These are phyloP conservation scores for Glossosoma conforme DNA, from an alignment of 1,140 invertebrate genomes.

Conservation along the genomic window DNA sequence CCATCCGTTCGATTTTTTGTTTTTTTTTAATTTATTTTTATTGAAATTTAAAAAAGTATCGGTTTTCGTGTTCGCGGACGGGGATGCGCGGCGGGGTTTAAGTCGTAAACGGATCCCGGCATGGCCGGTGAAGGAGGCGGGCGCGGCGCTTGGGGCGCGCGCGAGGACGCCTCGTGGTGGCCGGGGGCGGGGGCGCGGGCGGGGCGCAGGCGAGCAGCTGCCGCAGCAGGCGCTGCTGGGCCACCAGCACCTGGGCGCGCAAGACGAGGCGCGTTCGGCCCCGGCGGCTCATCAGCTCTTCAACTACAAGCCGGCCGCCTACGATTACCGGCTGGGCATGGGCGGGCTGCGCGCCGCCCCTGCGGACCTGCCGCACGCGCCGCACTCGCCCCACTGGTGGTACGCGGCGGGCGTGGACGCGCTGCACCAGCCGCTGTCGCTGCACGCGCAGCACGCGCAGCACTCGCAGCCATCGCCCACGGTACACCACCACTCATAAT, in stretches of 20 bases:
- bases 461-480: slow-evolving; percentile 44
- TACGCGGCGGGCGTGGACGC: slow-evolving; percentile 53
- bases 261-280: slow-evolving; percentile 48
- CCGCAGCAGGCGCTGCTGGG: slow-evolving; percentile 48
- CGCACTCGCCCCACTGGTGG: slow-evolving; percentile 67
- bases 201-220: slow-evolving; percentile 52
- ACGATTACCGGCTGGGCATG: slow-evolving; percentile 59
- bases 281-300: slow-evolving; percentile 67
- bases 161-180: slow-evolving; percentile 59
- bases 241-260: slow-evolving; percentile 49
- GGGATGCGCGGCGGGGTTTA: slow-evolving; percentile 9
- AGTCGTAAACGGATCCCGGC: neutral
- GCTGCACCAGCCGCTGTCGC: slow-evolving; percentile 48
- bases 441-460: slow-evolving; percentile 43
- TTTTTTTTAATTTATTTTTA: too few relatives aligned
- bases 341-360: slow-evolving; percentile 40
- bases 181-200: slow-evolving; percentile 52
- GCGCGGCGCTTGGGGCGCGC: slow-evolving; percentile 58
- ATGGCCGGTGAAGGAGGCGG: slow-evolving; percentile 39
- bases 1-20: too few relatives aligned
- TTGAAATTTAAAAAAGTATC: too few relatives aligned
- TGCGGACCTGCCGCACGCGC: slow-evolving; percentile 57
- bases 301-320: slow-evolving; percentile 62
- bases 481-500: slow-evolving; percentile 4
- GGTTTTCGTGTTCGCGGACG: slow-evolving; percentile 36